These are phyloP conservation scores for Drosophila neotestacea DNA, from an alignment of 2,888 invertebrate genomes.

Conservation along the genomic window DNA sequence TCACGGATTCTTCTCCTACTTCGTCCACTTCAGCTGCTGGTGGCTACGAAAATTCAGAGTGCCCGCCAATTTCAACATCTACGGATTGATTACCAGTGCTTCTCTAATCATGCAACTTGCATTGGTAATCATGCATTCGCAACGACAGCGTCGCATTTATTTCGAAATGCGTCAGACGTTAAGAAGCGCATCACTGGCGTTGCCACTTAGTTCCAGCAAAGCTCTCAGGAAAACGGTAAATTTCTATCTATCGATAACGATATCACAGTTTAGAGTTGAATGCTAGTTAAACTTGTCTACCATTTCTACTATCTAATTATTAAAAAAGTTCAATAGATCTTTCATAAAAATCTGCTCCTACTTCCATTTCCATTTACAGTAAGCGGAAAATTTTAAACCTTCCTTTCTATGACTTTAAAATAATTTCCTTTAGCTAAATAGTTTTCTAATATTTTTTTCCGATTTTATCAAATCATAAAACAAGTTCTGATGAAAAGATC, in stretches of 20 bases:
- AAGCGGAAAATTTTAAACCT: neutral
- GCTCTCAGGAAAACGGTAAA: constrained; percentile 39
- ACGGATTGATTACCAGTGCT: constrained; percentile 2
- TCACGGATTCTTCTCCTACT: constrained; percentile 77
- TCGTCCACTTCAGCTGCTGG: constrained; percentile 54
- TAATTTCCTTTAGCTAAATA: too few relatives aligned
- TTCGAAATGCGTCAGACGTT: constrained; percentile 28
- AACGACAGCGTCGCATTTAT: constrained; percentile 31
- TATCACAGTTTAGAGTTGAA: neutral
- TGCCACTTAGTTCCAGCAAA: constrained; percentile 38
- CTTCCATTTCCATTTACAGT: neutral
- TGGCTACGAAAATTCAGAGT: constrained; percentile 25
- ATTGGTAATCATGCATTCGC: constrained; percentile 41
- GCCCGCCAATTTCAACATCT: constrained; percentile 9
- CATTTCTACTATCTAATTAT: too few relatives aligned
- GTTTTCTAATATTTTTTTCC: too few relatives aligned
- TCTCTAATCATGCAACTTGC: constrained; percentile 46
- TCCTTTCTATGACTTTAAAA: too few relatives aligned
- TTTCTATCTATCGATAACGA: constrained; percentile 5
- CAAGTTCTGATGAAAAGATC: too few relatives aligned
- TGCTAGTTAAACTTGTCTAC: too few relatives aligned
- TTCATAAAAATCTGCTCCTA: neutral
- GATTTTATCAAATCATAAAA: too few relatives aligned
- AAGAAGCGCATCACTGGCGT: neutral
- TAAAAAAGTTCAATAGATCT: too few relatives aligned